A percentile compares a stretch with the other conserved stretches of the same genome.
These are phyloP conservation scores for Arge pagana DNA, from an alignment of 2,888 invertebrate species.

Conservation along the genomic window DNA sequence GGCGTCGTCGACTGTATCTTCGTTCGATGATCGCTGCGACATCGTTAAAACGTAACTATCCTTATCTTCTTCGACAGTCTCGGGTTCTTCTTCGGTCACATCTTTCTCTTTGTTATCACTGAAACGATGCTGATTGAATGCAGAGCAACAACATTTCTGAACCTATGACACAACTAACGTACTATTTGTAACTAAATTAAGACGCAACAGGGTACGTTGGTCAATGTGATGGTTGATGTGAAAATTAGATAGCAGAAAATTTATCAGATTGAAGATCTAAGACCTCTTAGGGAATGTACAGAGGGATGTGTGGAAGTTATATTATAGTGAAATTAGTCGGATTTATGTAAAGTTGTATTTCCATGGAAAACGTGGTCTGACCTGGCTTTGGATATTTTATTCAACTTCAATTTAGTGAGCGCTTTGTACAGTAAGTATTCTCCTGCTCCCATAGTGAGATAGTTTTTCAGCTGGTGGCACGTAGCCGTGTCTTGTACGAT, in stretches of 20 bases:
- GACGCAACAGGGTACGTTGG: too few relatives aligned
- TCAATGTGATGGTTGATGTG: too few relatives aligned
- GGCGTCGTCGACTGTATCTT: slow-evolving; percentile 27
- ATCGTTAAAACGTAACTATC: slow-evolving; percentile 74
- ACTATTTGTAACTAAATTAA: too few relatives aligned
- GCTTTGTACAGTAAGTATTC: slow-evolving; percentile 47
- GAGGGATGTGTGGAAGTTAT: too few relatives aligned
- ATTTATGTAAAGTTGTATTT: background rate
- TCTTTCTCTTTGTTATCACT: slow-evolving; percentile 6
- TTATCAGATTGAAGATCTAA: too few relatives aligned
- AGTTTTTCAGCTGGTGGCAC: slow-evolving; percentile 76
- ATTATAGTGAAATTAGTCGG: background rate
- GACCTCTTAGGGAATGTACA: too few relatives aligned
- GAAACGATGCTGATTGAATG: too few relatives aligned
- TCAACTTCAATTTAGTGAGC: slow-evolving; percentile 38
- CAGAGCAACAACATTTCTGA: too few relatives aligned
- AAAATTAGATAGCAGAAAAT: too few relatives aligned
- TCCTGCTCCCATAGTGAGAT: slow-evolving; percentile 47
- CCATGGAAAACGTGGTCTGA: slow-evolving; percentile 35
- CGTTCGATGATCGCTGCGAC: slow-evolving; percentile 60
- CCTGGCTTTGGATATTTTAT: slow-evolving; percentile 27
- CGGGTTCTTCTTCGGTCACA: slow-evolving; percentile 37
- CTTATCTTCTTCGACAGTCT: slow-evolving; percentile 63
- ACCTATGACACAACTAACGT: too few relatives aligned
- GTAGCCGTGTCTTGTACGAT: slow-evolving; percentile 83